These are phyloP conservation scores for Myzus persicae DNA, from an alignment of 1,140 invertebrate species.

Conservation along the genomic window DNA sequence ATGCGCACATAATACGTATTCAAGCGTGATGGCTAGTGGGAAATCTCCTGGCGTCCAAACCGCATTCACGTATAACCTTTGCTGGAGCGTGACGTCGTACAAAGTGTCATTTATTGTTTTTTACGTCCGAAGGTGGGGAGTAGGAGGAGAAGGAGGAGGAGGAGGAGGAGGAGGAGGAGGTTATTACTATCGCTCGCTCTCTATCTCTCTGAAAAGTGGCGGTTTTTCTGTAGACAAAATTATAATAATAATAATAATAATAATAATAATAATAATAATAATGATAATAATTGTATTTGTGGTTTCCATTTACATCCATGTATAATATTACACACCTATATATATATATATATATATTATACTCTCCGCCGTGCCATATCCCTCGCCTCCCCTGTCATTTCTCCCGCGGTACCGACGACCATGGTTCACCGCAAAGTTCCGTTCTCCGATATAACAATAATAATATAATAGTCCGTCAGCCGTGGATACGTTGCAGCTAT, in stretches of 20 bases:
- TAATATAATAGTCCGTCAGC: neutral
- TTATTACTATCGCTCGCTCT: neutral
- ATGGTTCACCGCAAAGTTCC: slow-evolving; percentile 40
- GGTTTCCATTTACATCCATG: neutral
- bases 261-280: neutral
- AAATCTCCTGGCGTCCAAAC: slow-evolving; percentile 28
- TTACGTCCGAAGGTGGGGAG: neutral
- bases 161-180: neutral
- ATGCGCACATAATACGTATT: neutral
- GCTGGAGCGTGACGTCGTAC: slow-evolving; percentile 20
- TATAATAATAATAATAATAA: too few relatives aligned
- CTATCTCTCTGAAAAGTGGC: neutral
- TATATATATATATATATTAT: neutral
- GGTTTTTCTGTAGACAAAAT: slow-evolving; percentile 9
- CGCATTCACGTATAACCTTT: slow-evolving; percentile 42
- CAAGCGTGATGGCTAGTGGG: neutral
- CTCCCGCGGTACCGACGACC: neutral
- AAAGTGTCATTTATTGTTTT: slow-evolving; percentile 39
- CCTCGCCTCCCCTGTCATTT: neutral
- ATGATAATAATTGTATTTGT: slow-evolving; percentile 45
- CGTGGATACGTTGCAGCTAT: neutral
- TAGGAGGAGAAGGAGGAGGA: neutral
- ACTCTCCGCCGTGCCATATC: neutral
- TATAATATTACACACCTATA: neutral
- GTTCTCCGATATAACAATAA: neutral